Conservation (phyloP, 2,888 invertebrate genomes). For the Hybos culiciformis region DNA sequence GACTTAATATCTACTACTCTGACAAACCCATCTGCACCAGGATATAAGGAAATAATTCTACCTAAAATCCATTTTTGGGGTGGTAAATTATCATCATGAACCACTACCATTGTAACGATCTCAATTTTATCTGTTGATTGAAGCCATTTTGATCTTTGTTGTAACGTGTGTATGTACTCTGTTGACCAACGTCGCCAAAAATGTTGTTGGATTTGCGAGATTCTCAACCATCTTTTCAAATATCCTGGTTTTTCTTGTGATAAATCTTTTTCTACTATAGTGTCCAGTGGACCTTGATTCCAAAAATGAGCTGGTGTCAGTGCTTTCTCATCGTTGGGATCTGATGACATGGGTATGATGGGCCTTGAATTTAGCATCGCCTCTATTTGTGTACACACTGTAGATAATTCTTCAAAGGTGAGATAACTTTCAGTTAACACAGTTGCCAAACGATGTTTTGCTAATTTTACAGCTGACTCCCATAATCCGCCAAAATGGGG, state of each 20-base stretch:
- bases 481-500: slow-evolving; percentile 14
- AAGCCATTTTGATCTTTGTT: background rate
- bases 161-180: background rate
- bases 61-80: background rate
- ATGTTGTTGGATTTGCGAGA: background rate
- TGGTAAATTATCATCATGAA: background rate
- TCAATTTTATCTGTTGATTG: background rate
- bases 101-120: background rate
- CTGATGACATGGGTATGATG: slow-evolving; percentile 1
- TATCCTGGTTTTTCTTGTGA: too few species aligned
- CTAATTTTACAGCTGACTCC: too few species aligned
- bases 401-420: slow-evolving; percentile 10
- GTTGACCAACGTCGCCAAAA: background rate
- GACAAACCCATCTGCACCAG: background rate
- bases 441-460: too few species aligned
- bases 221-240: too few species aligned
- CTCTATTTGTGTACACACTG: slow-evolving; percentile 8
- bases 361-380: slow-evolving; percentile 10
- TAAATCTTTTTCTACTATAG: slow-evolving; percentile 8
- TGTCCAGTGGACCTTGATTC: slow-evolving; percentile 7
- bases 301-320: slow-evolving; percentile 11
- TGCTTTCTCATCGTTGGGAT: slow-evolving; percentile 8
- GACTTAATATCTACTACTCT: background rate
- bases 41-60: background rate
- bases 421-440: too few species aligned